Conservation (phyloP, 1,140 invertebrate species). For the Uloborus diversus region DNA sequence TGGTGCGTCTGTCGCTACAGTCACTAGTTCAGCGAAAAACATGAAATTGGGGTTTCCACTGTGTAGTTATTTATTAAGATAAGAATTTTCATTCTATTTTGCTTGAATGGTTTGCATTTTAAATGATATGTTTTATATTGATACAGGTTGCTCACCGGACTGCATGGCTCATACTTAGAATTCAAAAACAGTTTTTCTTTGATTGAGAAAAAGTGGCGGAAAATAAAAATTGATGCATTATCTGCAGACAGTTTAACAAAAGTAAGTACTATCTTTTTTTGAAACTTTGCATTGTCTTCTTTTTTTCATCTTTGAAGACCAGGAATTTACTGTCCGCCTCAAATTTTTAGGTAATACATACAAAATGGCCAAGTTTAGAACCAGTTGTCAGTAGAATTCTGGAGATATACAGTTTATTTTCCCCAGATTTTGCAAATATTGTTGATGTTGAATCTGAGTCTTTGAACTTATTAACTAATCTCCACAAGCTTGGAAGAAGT, state of each 20-base stretch:
- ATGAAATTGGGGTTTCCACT: too few relatives aligned
- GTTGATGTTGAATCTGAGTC: not conserved
- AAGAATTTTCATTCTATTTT: too few relatives aligned
- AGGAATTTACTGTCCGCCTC: not conserved
- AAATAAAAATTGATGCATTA: slow-evolving; percentile 82
- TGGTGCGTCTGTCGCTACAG: too few relatives aligned
- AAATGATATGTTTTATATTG: too few relatives aligned
- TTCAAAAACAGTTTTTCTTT: slow-evolving; percentile 68
- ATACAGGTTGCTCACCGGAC: slow-evolving; percentile 72
- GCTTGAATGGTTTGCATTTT: too few relatives aligned
- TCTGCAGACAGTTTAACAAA: slow-evolving; percentile 76
- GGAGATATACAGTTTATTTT: slow-evolving; percentile 84
- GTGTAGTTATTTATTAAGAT: too few relatives aligned
- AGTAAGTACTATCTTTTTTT: slow-evolving; percentile 68
- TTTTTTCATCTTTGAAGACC: not conserved
- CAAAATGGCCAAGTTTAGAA: slow-evolving; percentile 75
- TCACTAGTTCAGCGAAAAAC: too few relatives aligned
- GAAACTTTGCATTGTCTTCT: not conserved
- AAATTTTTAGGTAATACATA: slow-evolving; percentile 62
- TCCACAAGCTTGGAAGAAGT: not conserved
- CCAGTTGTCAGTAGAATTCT: slow-evolving; percentile 81
- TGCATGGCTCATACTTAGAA: slow-evolving; percentile 72
- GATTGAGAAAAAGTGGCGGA: slow-evolving; percentile 79
- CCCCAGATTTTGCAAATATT: slow-evolving; percentile 68
- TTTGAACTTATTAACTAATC: not conserved